Conservation (phyloP, 37 sponge, comb jelly and placozoan species). For the Agelas oroides region DNA sequence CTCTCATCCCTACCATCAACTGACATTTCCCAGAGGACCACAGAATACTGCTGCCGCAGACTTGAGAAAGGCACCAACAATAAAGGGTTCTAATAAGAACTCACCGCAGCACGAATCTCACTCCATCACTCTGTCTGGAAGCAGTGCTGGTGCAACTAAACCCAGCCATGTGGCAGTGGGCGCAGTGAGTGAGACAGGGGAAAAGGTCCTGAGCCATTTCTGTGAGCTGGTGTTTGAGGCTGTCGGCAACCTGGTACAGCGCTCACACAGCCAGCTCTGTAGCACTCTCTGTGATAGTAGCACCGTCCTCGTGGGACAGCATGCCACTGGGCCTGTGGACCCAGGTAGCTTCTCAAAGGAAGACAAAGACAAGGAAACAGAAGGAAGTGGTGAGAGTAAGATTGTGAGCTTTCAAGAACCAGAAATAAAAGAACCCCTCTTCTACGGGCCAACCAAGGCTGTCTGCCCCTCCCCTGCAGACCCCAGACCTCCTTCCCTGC, state of each 20-base stretch:
- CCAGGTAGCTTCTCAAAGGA: too few relatives aligned
- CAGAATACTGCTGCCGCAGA: not conserved
- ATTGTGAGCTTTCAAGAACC: not conserved
- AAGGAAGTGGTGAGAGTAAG: not conserved
- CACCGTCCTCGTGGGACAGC: not conserved
- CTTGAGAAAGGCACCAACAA: not conserved
- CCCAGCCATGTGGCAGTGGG: not conserved
- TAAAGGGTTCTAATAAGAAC: not conserved
- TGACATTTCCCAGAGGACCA: not conserved
- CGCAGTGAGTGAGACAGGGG: not conserved
- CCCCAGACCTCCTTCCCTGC: slow-evolving; percentile 5
- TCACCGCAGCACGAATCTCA: not conserved
- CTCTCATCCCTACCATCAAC: not conserved
- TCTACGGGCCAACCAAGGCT: not conserved
- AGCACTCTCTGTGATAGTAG: not conserved
- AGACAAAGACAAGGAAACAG: too few relatives aligned
- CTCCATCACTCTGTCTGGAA: not conserved
- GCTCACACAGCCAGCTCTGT: slow-evolving; percentile 30
- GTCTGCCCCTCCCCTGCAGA: not conserved
- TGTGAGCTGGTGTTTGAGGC: slow-evolving; percentile 36
- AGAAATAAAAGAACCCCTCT: not conserved
- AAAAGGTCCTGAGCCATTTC: slow-evolving; percentile 27
- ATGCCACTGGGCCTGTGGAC: too few relatives aligned
- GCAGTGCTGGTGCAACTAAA: not conserved
- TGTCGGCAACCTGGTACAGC: slow-evolving; percentile 12